Percentiles rank a stretch among this genome's conserved stretches.
These are phyloP conservation scores for Atopsyche davidsoni DNA, from an alignment of 1,140 invertebrate genomes.

Conservation along the genomic window DNA sequence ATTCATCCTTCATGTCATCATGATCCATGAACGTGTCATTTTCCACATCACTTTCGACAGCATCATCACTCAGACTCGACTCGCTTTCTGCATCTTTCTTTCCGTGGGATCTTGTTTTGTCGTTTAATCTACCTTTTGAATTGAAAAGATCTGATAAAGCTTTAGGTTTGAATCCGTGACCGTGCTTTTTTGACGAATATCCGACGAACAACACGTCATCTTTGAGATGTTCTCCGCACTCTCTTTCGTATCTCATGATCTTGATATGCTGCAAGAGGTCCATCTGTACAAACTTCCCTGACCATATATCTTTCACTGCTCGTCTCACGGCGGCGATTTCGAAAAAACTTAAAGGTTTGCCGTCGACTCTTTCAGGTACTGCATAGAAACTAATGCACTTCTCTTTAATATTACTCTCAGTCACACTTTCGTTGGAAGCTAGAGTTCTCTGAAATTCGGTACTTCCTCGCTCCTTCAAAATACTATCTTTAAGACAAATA, in stretches of 20 bases:
- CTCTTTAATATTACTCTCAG: not conserved
- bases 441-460: not conserved
- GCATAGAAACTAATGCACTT: slow-evolving; percentile 9
- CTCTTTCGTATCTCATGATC: slow-evolving; percentile 8
- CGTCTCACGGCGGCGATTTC: slow-evolving; percentile 5
- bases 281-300: slow-evolving; percentile 4
- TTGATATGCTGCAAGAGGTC: slow-evolving; percentile 4
- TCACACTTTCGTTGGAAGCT: no score
- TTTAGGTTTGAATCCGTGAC: slow-evolving; percentile 1
- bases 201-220: slow-evolving; percentile 4
- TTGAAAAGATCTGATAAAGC: slow-evolving; percentile 11
- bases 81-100: not conserved
- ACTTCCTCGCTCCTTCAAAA: slow-evolving; percentile 2
- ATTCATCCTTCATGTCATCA: not conserved
- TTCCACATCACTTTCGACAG: not conserved
- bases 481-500: slow-evolving; percentile 16
- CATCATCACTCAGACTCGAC: not conserved
- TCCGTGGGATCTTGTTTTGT: not conserved
- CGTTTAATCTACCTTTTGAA: not conserved
- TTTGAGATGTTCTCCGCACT: slow-evolving; percentile 9
- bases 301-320: slow-evolving; percentile 7
- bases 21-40: not conserved
- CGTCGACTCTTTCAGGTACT: slow-evolving; percentile 10
- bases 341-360: not conserved
- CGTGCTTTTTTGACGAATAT: not conserved